Percentiles rank a stretch among this genome's conserved stretches.
These are phyloP conservation scores for Caenorhabditis auriculariae DNA, from an alignment of 2,888 invertebrate species.

Conservation along the genomic window DNA sequence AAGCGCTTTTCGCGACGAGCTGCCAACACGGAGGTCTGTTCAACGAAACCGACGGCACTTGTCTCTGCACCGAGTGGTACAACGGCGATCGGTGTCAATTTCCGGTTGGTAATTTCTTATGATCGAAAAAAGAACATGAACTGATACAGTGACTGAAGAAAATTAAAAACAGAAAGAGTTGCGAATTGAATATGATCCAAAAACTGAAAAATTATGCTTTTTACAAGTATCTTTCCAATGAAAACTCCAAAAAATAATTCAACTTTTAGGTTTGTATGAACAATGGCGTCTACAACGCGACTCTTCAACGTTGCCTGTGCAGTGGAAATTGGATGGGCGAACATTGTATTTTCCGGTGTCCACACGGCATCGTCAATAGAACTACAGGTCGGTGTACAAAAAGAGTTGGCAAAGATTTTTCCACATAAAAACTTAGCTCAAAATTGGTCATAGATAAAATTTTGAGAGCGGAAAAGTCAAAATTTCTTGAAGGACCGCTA, in stretches of 20 bases:
- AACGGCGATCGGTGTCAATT: constrained; percentile 21
- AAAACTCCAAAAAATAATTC: not conserved
- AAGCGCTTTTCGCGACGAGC: constrained; percentile 8
- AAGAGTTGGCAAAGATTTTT: too few relatives aligned
- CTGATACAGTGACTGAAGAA: not conserved
- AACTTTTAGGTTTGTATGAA: constrained; percentile 22
- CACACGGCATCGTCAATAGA: constrained; percentile 25
- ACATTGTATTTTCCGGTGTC: constrained; percentile 28
- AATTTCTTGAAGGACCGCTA: too few relatives aligned
- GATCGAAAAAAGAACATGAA: too few relatives aligned
- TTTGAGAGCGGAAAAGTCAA: too few relatives aligned
- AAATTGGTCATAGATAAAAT: too few relatives aligned
- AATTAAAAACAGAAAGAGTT: not conserved
- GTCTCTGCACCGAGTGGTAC: constrained; percentile 25
- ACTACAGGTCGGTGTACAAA: constrained; percentile 25
- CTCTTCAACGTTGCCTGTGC: constrained; percentile 28
- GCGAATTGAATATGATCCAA: too few relatives aligned
- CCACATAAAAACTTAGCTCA: too few relatives aligned
- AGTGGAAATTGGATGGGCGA: constrained; percentile 25
- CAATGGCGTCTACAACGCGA: constrained; percentile 23
- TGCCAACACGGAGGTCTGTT: constrained; percentile 28
- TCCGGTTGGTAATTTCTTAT: constrained; percentile 5
- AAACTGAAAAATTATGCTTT: too few relatives aligned
- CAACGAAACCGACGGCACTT: constrained; percentile 32
- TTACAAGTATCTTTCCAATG: too few relatives aligned